Conservation (phyloP, 2,113 vertebrate genomes). For the Collichthys lucidus region DNA sequence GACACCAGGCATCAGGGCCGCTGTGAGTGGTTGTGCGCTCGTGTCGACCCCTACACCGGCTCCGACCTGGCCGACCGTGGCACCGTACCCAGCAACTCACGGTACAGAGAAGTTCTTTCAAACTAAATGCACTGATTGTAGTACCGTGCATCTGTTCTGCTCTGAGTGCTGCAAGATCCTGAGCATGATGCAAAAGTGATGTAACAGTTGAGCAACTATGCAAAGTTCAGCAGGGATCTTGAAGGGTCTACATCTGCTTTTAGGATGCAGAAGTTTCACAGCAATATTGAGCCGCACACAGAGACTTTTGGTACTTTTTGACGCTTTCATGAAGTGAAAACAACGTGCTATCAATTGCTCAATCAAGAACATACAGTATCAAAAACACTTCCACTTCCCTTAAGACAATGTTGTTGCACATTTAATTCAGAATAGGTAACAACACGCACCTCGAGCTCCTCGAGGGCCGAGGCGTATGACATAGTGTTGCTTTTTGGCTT, state of each 20-base stretch:
- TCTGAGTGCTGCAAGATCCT: neutral
- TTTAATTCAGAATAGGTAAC: neutral
- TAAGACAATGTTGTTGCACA: no score
- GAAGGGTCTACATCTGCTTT: neutral
- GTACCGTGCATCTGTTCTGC: neutral
- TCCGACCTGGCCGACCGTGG: constrained; percentile 87
- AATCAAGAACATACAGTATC: no score
- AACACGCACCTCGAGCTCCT: constrained; percentile 45
- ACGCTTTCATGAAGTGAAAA: neutral
- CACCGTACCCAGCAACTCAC: constrained; percentile 92
- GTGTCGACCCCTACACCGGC: constrained; percentile 89
- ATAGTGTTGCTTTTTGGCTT: constrained; percentile 39
- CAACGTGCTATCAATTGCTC: no score
- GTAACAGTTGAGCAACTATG: constrained; percentile 28
- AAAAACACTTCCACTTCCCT: no score
- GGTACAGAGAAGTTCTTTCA: constrained; percentile 76
- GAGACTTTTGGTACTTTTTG: neutral
- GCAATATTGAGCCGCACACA: neutral
- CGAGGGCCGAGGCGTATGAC: neutral
- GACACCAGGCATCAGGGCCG: constrained; percentile 93
- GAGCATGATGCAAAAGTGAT: constrained; percentile 1
- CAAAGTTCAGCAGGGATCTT: neutral
- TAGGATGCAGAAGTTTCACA: neutral
- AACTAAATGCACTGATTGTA: neutral
- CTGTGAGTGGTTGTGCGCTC: constrained; percentile 92